Evolutionary conservation across 2,888 invertebrate genomes (phyloP).

Genomic region (Choreutis nemorana): DNA sequence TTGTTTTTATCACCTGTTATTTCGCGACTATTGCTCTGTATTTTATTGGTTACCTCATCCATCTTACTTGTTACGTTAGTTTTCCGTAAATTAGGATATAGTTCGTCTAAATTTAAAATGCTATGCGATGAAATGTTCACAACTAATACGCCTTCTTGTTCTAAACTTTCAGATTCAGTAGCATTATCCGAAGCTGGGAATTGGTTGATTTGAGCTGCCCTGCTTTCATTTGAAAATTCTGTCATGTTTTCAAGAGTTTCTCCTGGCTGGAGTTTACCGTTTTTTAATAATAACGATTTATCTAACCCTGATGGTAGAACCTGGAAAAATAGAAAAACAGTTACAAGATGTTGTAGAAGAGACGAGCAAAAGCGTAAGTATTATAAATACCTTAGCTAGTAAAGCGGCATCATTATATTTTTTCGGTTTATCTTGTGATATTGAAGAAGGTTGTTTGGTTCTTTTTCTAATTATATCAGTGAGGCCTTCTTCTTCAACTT

Average conservation of each 20-base stretch:
- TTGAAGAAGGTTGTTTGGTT: conserved; percentile 69
- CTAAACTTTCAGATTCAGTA: conserved; percentile 55
- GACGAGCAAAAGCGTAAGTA: too few relatives aligned
- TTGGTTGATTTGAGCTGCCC: conserved; percentile 30
- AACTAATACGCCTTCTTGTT: conserved; percentile 58
- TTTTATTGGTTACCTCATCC: conserved; percentile 60
- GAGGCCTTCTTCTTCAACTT: conserved; percentile 85
- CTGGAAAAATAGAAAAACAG: conserved; percentile 24
- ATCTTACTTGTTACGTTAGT: conserved; percentile 44
- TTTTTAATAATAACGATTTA: conserved; percentile 46
- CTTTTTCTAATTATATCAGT: conserved; percentile 77
- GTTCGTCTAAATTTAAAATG: conserved; percentile 51
- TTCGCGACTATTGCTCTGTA: conserved; percentile 63
- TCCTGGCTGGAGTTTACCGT: conserved; percentile 44
- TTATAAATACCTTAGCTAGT: conserved; percentile 38
- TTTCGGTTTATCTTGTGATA: conserved; percentile 54
- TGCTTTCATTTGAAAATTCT: conserved; percentile 24
- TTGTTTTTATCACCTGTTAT: conserved; percentile 58
- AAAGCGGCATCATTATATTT: conserved; percentile 56
- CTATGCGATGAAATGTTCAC: conserved; percentile 55
- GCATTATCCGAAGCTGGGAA: conserved; percentile 39
- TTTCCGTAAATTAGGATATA: conserved; percentile 45
- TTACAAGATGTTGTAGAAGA: too few relatives aligned
- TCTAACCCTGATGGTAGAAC: conserved; percentile 47
- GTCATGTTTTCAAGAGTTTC: conserved; percentile 33